Base-by-base conservation (phyloP, 92 coral and sea anemone genomes). In the Bergia sp. region DNA sequence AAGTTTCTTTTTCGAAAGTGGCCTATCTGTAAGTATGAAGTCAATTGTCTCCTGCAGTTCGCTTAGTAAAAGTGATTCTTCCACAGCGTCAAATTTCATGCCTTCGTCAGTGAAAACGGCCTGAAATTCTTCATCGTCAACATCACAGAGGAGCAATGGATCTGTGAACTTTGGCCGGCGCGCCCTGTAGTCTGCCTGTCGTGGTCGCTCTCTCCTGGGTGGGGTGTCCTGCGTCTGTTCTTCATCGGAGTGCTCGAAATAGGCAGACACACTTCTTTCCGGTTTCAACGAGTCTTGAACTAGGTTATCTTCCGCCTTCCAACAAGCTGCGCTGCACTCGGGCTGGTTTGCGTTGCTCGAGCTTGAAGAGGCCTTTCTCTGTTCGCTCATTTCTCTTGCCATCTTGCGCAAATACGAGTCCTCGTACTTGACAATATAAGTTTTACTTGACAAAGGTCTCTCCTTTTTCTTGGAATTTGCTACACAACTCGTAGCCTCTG, bases 351-450 rank as follows among this genome's bases (percentile, higher is more conserved):
- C 86, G 40, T 41, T 23, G 40, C 75, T 42, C 37, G 55, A 29
- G 29, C 29, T 64, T 10, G 76, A 65, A 23, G 57, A 8, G 13
- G 77, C 73, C 37, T 44, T 83, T 69, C 41, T 29, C 10, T 53
- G 9, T 6, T 43, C n/a, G 15, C 64, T 73, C 45, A 36, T 83
- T 69, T 67, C 86, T 16, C 36, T 13, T 23, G 73, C 77, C 13
- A 37, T 83, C 61, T 66, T 43, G 77, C 77, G 77, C 57, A 83
- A 13, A 42, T 83, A 83, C 42, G 87, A 83, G 76, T 83, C 87
- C n/a, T 67, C 87, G 64, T 18, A 67, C 11, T 66, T 29, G 0
- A 82, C 86, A 29, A 82, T 82, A 53, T 67, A 66, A 2, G 78
- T 83, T 45, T 83, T 29, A 7, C 53, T 50, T n/a, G 87, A 83